phyloP scores from a whole-genome alignment of 2,888 invertebrate species.

The Plemyria rubiginata region DNA sequence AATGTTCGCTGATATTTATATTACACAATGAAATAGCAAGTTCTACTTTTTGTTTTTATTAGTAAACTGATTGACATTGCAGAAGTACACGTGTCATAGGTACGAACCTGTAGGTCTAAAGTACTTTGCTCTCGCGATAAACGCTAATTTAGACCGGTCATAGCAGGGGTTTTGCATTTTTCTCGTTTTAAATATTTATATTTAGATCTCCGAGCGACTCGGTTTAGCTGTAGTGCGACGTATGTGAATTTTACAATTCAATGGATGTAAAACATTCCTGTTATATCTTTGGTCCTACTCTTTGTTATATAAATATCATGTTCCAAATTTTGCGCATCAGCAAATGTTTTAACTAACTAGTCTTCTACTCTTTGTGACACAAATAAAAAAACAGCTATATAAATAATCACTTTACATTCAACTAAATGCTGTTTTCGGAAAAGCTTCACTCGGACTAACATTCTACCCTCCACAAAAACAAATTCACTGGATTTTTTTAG shows the following conservation, averaged over 20 bases:
- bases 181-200: constrained; percentile 28
- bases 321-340: not conserved
- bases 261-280: not conserved
- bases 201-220: constrained; percentile 21
- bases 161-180: constrained; percentile 24
- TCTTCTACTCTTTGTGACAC: not conserved
- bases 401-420: not conserved
- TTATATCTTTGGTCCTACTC: not conserved
- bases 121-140: constrained; percentile 24
- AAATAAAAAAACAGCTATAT: not conserved
- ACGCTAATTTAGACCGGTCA: constrained; percentile 15
- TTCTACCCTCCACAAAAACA: constrained; percentile 18
- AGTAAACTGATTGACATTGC: constrained; percentile 10
- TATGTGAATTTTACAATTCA: constrained; percentile 7
- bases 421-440: not conserved
- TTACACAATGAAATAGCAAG: not conserved
- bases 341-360: not conserved
- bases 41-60: constrained; percentile 1
- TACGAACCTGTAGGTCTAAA: constrained; percentile 9
- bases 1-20: not conserved
- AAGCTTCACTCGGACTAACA: not conserved
- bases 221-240: constrained; percentile 7
- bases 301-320: not conserved
- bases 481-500: not conserved
- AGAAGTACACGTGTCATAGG: constrained; percentile 6